A percentile compares a stretch with the other conserved stretches of the same genome.
Conservation (phyloP, 2,113 vertebrate genomes). For the Triplophysa rosa region DNA sequence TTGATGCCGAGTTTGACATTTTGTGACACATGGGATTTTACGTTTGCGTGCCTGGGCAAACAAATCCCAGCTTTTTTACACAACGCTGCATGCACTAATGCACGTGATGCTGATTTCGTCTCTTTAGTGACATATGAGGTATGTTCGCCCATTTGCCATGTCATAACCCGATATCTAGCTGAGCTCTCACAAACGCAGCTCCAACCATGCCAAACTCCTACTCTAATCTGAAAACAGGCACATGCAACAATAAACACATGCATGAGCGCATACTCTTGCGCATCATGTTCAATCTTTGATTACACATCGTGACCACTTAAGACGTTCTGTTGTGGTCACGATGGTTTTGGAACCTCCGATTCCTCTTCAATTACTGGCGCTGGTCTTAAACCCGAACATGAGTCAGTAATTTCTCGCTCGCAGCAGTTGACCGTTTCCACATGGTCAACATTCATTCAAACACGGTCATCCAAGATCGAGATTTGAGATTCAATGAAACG, state of each 20-base stretch:
- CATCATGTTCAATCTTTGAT: constrained; percentile 2
- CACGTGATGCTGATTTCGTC: neutral
- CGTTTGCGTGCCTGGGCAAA: neutral
- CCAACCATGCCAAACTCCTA: neutral
- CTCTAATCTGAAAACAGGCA: constrained; percentile 15
- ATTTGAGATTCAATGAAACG: constrained; percentile 9
- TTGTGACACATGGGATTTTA: neutral
- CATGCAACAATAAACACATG: constrained; percentile 4
- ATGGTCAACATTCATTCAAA: constrained; percentile 11
- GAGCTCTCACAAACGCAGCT: constrained; percentile 20
- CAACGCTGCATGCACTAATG: neutral
- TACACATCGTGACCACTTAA: constrained; percentile 3
- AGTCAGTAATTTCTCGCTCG: constrained; percentile 19
- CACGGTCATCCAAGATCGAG: neutral
- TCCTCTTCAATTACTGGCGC: constrained; percentile 2
- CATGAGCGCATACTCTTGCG: neutral
- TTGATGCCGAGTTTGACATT: neutral
- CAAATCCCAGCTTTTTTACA: neutral
- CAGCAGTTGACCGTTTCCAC: constrained; percentile 32
- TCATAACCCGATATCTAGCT: neutral
- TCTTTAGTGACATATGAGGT: neutral
- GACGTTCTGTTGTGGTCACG: neutral
- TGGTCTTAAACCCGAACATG: constrained; percentile 9
- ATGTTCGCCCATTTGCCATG: neutral
- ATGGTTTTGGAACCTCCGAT: constrained; percentile 6